Evolutionary conservation across 2,888 invertebrate species (phyloP), one percentile per base, ranked within the genome.

Genomic region (Orchesellides sinensis): DNA sequence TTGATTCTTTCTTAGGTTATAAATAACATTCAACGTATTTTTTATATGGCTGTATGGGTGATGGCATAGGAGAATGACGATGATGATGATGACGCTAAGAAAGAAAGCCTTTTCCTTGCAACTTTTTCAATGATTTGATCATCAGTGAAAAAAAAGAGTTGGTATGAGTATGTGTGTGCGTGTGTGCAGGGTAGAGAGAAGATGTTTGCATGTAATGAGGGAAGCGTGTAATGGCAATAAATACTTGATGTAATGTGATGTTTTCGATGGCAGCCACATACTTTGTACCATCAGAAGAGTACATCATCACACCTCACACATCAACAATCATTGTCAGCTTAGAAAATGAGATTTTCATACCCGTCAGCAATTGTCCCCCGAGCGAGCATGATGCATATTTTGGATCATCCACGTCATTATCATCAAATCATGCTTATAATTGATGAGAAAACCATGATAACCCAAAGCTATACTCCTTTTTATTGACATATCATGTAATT

Each of bases 331-430:
- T 65, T 82, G 82, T 82, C 82, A 82, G 75, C 32, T 40, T n/a
- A 82, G 75, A 82, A 82, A 82, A 82, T 82, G 82, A 75, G 82
- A 82, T 70, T 82, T 82, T 82, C 82, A 82, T 82, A 75, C 75
- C 82, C 82, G 75, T 82, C 82, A 82, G 82, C 82, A 82, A 69
- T 27, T 52, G 17, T 19, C 69, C 52, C 52, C 23, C 17, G 69
- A 52, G 69, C 27, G 59, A 75, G 54, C 75, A 65, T 47, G 52
- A 47, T 75, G 82, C 82, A 82, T 82, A 75, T 82, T 82, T 82
- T 70, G 63, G 82, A 82, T 74, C 81, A 81, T 52, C 56, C n/a
- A 54, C 14, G 12, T 61, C 74, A 74, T 74, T 74, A 74, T 74
- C 74, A 74, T 56, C 74, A 74, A 74, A 74, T 74, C 74, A 74